Evolutionary conservation across 2,797 vertebrate species (phyloP).

Genomic region (Anomalospiza imberbis): DNA sequence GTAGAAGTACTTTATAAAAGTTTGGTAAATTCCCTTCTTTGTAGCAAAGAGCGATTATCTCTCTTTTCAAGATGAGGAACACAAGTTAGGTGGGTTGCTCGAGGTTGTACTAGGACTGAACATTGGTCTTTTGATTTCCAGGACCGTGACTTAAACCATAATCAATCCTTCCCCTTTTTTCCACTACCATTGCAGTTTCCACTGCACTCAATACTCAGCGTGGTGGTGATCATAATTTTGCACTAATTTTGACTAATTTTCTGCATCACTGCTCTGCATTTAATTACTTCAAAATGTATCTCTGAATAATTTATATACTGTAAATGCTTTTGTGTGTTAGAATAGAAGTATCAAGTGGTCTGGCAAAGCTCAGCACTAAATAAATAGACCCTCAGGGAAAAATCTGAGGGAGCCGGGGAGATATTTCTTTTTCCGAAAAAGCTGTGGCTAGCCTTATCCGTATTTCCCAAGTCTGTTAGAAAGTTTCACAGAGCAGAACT

Average conservation of each 20-base stretch:
- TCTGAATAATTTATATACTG: conserved; percentile 12
- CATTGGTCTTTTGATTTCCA: not conserved
- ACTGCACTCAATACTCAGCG: not conserved
- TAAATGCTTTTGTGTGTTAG: conserved; percentile 7
- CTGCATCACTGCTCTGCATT: conserved; percentile 12
- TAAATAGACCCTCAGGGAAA: conserved; percentile 28
- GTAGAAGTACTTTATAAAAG: not conserved
- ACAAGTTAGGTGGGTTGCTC: not conserved
- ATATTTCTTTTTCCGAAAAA: conserved; percentile 10
- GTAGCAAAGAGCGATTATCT: not conserved
- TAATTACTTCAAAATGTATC: conserved; percentile 49
- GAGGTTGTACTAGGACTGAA: not conserved
- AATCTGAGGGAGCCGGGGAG: not conserved
- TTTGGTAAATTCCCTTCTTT: not conserved
- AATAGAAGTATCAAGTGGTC: conserved; percentile 29
- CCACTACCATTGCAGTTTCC: not conserved
- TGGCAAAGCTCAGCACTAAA: conserved; percentile 52
- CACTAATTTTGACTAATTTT: conserved; percentile 54
- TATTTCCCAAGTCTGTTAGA: not conserved
- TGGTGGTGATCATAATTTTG: conserved; percentile 24
- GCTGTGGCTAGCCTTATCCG: not conserved
- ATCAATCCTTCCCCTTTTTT: conserved; percentile 1
- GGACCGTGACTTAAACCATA: not conserved
- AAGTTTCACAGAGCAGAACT: not conserved
- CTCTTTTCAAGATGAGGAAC: not conserved